Conservation (phyloP, 2,113 vertebrate species). For the Pachyramphus minor region DNA sequence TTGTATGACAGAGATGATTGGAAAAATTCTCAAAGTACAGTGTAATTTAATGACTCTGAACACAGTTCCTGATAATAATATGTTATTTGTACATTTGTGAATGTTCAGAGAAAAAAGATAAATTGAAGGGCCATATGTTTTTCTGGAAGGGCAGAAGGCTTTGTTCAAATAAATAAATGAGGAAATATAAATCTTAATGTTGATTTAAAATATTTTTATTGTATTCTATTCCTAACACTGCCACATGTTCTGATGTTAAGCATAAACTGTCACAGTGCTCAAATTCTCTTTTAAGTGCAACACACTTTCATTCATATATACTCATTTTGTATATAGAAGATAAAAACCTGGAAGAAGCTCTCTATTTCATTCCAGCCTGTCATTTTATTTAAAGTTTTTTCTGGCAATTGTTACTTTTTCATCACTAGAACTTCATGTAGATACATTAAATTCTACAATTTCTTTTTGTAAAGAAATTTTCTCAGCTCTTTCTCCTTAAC, state of each 20-base stretch:
- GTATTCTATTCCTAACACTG: neutral
- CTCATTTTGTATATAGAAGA: neutral
- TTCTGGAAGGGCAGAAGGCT: neutral
- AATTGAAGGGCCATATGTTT: neutral
- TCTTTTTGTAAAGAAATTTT: neutral
- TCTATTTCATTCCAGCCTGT: neutral
- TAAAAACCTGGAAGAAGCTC: neutral
- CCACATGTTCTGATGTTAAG: neutral
- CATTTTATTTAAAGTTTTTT: neutral
- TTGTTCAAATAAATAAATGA: neutral
- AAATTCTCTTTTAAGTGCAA: neutral
- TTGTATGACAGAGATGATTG: neutral
- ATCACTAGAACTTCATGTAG: neutral
- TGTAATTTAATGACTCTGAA: neutral
- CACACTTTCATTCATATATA: neutral
- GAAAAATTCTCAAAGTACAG: neutral
- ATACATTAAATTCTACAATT: neutral
- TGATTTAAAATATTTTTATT: neutral
- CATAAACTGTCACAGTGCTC: neutral
- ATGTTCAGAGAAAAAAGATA: neutral
- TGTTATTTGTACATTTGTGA: neutral
- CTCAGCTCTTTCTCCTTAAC: neutral
- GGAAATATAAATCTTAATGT: neutral
- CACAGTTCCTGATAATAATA: neutral
- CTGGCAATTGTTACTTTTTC: neutral